These are phyloP conservation scores for Listronotus bonariensis DNA, from an alignment of 1,140 invertebrate genomes.

Conservation along the genomic window DNA sequence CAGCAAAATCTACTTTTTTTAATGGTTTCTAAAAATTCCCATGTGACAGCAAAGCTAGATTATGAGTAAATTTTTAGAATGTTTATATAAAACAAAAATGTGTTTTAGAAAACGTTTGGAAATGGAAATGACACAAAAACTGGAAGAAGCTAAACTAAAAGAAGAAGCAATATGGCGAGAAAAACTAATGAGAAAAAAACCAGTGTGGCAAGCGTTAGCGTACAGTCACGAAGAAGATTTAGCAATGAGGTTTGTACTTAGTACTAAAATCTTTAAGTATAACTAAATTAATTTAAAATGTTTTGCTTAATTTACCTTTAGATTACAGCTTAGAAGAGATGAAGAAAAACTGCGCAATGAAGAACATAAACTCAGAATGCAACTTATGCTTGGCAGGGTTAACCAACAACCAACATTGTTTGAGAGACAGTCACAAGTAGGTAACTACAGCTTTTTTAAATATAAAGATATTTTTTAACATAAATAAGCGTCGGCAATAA, in stretches of 20 bases:
- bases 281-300: no score
- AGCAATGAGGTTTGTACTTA: slow-evolving; percentile 55
- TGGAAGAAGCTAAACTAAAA: slow-evolving; percentile 64
- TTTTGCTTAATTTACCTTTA: neutral
- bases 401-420: slow-evolving; percentile 71
- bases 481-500: no score
- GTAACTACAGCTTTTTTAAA: neutral
- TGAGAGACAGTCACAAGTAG: slow-evolving; percentile 70
- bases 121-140: slow-evolving; percentile 62
- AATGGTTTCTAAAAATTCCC: no score
- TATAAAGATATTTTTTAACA: no score
- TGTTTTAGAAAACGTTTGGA: slow-evolving; percentile 64
- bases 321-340: slow-evolving; percentile 66
- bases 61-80: no score
- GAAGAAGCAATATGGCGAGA: slow-evolving; percentile 63
- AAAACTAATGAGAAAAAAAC: slow-evolving; percentile 65
- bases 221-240: slow-evolving; percentile 71
- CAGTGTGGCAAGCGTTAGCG: slow-evolving; percentile 70
- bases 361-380: slow-evolving; percentile 70
- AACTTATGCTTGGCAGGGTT: slow-evolving; percentile 71
- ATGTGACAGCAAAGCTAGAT: no score
- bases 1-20: no score
- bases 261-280: no score
- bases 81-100: no score
- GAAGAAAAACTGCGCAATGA: slow-evolving; percentile 69